These are phyloP conservation scores for Galeopsomyia nigrocyanea DNA, from an alignment of 2,888 invertebrate species.

Conservation along the genomic window DNA sequence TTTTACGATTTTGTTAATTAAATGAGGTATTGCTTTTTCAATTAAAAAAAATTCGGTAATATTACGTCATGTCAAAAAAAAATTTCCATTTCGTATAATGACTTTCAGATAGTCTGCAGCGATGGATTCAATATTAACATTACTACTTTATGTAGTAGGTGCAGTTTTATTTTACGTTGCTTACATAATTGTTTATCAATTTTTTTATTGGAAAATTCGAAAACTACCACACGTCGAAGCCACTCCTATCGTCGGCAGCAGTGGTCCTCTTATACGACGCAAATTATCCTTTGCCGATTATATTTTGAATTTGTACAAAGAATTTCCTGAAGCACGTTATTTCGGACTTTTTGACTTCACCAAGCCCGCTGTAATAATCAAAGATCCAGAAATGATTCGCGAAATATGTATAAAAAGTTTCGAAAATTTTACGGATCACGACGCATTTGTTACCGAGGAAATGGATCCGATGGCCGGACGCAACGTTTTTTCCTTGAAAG, in stretches of 20 bases:
- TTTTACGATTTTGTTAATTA: too few relatives aligned
- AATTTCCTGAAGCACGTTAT: constrained; percentile 46
- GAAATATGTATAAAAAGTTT: constrained; percentile 58
- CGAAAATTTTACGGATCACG: constrained; percentile 60
- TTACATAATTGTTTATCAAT: constrained; percentile 26
- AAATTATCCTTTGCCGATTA: constrained; percentile 26
- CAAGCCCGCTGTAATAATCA: constrained; percentile 55
- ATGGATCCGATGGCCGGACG: constrained; percentile 59
- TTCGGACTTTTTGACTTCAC: constrained; percentile 57
- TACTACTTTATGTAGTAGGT: background rate
- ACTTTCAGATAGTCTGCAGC: background rate
- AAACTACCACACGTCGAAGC: constrained; percentile 48
- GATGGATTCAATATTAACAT: background rate
- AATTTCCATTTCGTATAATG: background rate
- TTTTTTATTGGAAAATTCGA: constrained; percentile 52
- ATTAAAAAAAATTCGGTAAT: background rate
- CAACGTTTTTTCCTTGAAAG: constrained; percentile 59
- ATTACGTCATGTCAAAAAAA: background rate
- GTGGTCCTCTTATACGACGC: constrained; percentile 46
- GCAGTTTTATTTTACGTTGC: background rate
- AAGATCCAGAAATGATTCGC: constrained; percentile 62
- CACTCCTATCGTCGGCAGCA: constrained; percentile 48
- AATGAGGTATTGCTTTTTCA: too few relatives aligned
- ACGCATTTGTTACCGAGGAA: constrained; percentile 54
- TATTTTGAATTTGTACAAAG: constrained; percentile 45